phyloP scores from a whole-genome alignment of 2,113 vertebrate genomes.

The Daubentonia madagascariensis region DNA sequence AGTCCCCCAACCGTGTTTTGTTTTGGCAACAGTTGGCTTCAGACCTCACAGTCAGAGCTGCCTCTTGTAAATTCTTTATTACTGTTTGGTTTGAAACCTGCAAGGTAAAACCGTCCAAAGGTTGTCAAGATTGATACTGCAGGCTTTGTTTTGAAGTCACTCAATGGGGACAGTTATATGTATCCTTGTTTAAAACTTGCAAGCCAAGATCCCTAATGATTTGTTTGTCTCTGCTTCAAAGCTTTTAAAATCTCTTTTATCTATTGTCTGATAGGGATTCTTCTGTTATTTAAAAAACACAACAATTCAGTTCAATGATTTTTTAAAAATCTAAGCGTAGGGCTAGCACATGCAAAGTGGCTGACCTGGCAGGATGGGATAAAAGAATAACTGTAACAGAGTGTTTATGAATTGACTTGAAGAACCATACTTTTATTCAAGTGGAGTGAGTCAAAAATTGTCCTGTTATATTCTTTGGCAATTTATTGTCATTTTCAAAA shows the following conservation, averaged over 20 bases:
- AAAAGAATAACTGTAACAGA: not conserved
- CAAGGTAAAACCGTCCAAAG: not conserved
- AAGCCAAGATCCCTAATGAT: not conserved
- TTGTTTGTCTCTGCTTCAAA: slow-evolving; percentile 55
- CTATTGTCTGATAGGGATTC: not conserved
- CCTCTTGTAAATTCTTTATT: not conserved
- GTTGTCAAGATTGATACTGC: not conserved
- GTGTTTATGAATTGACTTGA: not conserved
- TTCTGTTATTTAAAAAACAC: not conserved
- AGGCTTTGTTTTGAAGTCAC: not conserved
- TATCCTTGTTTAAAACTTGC: not conserved
- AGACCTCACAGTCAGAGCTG: not conserved
- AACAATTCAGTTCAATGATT: not conserved
- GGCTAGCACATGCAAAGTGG: not conserved
- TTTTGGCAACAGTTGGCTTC: slow-evolving; percentile 10
- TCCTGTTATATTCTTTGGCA: not conserved
- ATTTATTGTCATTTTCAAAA: not conserved
- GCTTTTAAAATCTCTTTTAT: slow-evolving; percentile 15
- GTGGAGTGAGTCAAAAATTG: not conserved
- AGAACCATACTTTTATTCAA: not conserved
- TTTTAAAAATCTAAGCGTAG: not conserved
- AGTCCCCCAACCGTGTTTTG: not conserved
- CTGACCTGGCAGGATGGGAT: not conserved
- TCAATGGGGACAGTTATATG: not conserved
- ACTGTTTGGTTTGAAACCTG: slow-evolving; percentile 32